A percentile compares a stretch with the other conserved stretches of the same genome.
Conservation (phyloP, 92 coral and sea anemone genomes). For the Actinostola sp. region DNA sequence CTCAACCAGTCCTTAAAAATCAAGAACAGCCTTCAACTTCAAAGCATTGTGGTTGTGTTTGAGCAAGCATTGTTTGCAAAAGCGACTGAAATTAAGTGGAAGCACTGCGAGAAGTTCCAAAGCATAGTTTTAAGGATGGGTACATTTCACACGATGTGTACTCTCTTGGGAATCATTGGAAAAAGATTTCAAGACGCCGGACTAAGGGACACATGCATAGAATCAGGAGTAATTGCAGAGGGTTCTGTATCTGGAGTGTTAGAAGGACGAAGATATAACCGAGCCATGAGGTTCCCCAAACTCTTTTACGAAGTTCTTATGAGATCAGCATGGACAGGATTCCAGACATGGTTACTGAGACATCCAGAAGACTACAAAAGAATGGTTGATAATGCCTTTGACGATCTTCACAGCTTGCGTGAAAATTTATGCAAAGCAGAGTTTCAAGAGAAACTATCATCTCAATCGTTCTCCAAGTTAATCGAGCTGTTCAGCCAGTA, state of each 20-base stretch:
- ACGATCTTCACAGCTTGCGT: slow-evolving; percentile 16
- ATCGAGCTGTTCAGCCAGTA: slow-evolving; percentile 5
- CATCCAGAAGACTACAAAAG: slow-evolving; percentile 14
- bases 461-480: no score
- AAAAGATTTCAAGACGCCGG: slow-evolving; percentile 77
- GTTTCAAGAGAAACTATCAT: slow-evolving; percentile 13
- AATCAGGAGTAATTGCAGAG: slow-evolving; percentile 46
- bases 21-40: slow-evolving; percentile 44
- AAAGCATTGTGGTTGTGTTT: slow-evolving; percentile 43
- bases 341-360: slow-evolving; percentile 30
- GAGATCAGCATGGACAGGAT: slow-evolving; percentile 40
- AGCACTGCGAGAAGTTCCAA: slow-evolving; percentile 48
- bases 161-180: slow-evolving; percentile 67
- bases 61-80: slow-evolving; percentile 73
- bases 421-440: slow-evolving; percentile 20
- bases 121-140: slow-evolving; percentile 72
- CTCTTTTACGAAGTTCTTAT: slow-evolving; percentile 49
- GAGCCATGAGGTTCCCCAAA: slow-evolving; percentile 40
- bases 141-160: slow-evolving; percentile 62
- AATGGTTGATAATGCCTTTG: slow-evolving; percentile 8
- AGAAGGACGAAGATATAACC: slow-evolving; percentile 46
- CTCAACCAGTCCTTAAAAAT: slow-evolving; percentile 32
- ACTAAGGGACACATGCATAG: slow-evolving; percentile 57
- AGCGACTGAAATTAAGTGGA: slow-evolving; percentile 69
- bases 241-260: slow-evolving; percentile 44